Base-by-base conservation (phyloP, 2,888 invertebrate species). In the Mythimna ferrago region DNA sequence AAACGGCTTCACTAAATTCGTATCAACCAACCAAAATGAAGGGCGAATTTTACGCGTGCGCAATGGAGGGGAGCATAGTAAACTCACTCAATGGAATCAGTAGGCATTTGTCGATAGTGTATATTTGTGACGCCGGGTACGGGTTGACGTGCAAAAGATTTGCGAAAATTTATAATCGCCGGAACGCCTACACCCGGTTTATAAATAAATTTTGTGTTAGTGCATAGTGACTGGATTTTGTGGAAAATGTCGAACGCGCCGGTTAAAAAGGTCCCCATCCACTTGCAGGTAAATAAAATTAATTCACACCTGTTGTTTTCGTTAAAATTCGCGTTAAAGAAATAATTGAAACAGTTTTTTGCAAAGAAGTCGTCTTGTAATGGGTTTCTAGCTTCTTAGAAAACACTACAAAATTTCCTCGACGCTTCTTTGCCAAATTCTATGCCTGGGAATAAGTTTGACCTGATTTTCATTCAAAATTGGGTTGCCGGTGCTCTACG, bases 181-280 rank as follows among this genome's bases (percentile, higher is more conserved):
- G 86, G 86, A 82, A 91, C 94, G 92, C 93, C 93, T 92, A 94
- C 93, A 91, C 93, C 81, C 85, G 86, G 81, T 90, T 92, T 93
- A 92, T 89, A 93, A 94, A 94, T 94, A 94, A 92, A 92, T 84
- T 89, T 89, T 89, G 93, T 93, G 92, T 89, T 89, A 87, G 94
- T 95, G 94, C 87, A 89, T 87, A 89, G 93, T 94, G 92, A 87
- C 89, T 89, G 89, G 84, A 90, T 89, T 90, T 91, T 80, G 89
- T 90, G 85, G 11, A 96, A 94, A 93, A 98, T 98, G 97, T 88
- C 91, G 79, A 94, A 89, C 92, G 98, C 98, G 85, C 98, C 98
- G 83, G 98, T 99, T 86, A 99, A 99, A 96, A 99, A 99, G 96
- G 99, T 99, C 78, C 99, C 99, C 76, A 99, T 99, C 92, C 99